Conservation (phyloP, 2,113 vertebrate species). For the Rhinichthys klamathensis region DNA sequence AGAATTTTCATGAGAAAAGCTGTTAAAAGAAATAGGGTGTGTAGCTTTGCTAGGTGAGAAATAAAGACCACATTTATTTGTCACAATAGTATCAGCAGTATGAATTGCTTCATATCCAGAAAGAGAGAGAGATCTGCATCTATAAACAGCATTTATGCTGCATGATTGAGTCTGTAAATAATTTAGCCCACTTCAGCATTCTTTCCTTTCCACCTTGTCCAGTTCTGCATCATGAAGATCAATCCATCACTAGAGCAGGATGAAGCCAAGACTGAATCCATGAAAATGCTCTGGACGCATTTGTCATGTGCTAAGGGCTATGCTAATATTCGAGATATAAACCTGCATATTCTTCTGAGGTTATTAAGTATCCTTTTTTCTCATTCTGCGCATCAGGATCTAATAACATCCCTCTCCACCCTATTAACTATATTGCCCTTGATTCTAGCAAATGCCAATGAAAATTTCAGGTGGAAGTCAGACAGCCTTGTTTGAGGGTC, state of each 20-base stretch:
- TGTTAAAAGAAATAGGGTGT: background rate
- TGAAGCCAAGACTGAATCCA: slow-evolving; percentile 6
- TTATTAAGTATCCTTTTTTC: background rate
- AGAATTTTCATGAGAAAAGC: background rate
- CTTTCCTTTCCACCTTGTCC: slow-evolving; percentile 25
- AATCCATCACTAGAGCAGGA: slow-evolving; percentile 48
- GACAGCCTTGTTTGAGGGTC: background rate
- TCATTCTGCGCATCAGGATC: background rate
- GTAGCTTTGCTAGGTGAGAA: slow-evolving; percentile 16
- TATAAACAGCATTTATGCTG: slow-evolving; percentile 53
- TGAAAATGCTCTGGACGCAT: background rate
- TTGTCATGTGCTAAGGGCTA: background rate
- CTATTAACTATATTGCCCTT: slow-evolving; percentile 2
- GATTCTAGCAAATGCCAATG: slow-evolving; percentile 22
- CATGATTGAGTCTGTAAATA: slow-evolving; percentile 69
- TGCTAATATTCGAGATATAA: background rate
- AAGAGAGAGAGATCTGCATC: slow-evolving; percentile 57
- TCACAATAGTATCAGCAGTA: slow-evolving; percentile 49
- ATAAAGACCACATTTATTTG: slow-evolving; percentile 56
- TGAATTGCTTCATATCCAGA: slow-evolving; percentile 56
- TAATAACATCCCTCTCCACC: slow-evolving; percentile 4
- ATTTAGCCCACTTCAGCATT: slow-evolving; percentile 61
- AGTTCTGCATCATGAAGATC: slow-evolving; percentile 40
- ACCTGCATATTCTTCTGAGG: background rate
- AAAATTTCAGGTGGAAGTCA: slow-evolving; percentile 23